A percentile compares a stretch with the other conserved stretches of the same genome.
phyloP scores from a whole-genome alignment of 2,113 vertebrate genomes.

The Alosa alosa region DNA sequence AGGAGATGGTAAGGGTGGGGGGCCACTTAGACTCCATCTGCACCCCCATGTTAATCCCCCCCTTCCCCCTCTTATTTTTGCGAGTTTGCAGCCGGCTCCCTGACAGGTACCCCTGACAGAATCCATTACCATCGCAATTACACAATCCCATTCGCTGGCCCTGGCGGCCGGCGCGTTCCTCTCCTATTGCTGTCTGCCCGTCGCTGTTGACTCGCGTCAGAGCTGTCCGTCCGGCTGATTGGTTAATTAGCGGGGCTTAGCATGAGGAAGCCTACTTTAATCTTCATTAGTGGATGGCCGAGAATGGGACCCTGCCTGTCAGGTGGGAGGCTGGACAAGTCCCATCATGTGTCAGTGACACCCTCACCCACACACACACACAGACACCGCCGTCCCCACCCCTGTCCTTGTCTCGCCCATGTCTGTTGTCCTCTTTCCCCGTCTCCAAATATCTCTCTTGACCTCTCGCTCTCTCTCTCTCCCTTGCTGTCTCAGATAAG shows the following conservation, averaged over 20 bases:
- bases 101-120: constrained; percentile 73
- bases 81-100: constrained; percentile 48
- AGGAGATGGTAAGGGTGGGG: constrained; percentile 18
- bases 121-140: constrained; percentile 73
- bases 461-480: constrained; percentile 19
- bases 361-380: background rate
- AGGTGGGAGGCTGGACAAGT: background rate
- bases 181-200: constrained; percentile 43
- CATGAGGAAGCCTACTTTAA: constrained; percentile 53
- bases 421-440: background rate
- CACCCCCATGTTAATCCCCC: background rate
- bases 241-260: constrained; percentile 52
- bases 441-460: background rate
- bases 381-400: background rate
- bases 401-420: background rate
- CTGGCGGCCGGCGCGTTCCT: constrained; percentile 34
- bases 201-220: constrained; percentile 18
- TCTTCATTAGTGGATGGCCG: constrained; percentile 48
- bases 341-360: background rate
- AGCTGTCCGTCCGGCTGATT: constrained; percentile 41
- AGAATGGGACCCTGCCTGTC: constrained; percentile 42
- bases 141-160: constrained; percentile 42
- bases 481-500: constrained; percentile 18
- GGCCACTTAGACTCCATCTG: background rate
- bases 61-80: background rate